Evolutionary conservation across 2,797 vertebrate species (phyloP), one percentile per base, ranked within the genome.

Genomic region (Botia kubotai): DNA sequence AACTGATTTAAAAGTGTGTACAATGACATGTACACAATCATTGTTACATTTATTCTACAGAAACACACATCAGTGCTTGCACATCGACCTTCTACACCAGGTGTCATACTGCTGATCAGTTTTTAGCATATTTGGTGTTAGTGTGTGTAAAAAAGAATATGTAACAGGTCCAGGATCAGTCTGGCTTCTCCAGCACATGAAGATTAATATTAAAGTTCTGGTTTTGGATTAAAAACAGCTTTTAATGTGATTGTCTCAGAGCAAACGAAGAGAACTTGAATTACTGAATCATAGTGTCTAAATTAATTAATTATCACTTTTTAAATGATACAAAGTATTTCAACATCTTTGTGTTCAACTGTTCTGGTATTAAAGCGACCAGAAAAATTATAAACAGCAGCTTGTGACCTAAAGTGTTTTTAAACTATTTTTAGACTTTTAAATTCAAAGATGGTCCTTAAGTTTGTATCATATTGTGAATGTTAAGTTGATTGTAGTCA

Each of bases 1-100:
- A 4, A 53, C 6, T 53, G 52, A 53, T 53, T 57, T 43, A 6
- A 43, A 6, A 8, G 6, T 43, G 39, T 43, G 1, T 43, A 43
- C 39, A 43, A 43, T 43, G 39, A 43, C 8, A 43, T 43, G 8
- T 60, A 2, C 57, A 7, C 3, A n/a, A 21, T 7, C 19, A 3
- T 19, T 57, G 23, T 26, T 26, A 43, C 43, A 46, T 46, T 39
- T 39, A 39, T 39, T 39, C 36, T 46, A 46, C 14, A 68, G 26
- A 68, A 77, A 77, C 75, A 70, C 65, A 77, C 76, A 69, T 19
- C 12, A 11, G 43, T 13, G 66, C 46, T 52, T 23, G n/a, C 36
- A 39, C 36, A 39, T 63, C 11, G 10, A 39, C 21, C 7, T 14
- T 19, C 23, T 52, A 50, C 46, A 50, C 62, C 4, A 46, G 33